Percentiles rank a stretch among this genome's conserved stretches.
phyloP scores from a whole-genome alignment of 2,113 vertebrate species.

The Panthera uncia region DNA sequence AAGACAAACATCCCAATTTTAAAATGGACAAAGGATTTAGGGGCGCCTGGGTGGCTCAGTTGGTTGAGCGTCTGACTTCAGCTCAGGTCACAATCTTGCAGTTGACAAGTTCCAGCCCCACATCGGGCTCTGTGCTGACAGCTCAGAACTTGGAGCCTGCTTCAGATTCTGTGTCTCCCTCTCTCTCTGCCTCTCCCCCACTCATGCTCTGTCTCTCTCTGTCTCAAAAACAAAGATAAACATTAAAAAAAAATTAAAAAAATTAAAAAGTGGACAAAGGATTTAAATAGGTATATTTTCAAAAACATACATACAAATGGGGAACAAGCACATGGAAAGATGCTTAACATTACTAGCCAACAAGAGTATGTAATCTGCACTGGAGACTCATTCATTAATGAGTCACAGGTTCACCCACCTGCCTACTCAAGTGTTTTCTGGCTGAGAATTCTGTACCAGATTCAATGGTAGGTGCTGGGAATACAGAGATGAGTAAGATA shows the following conservation, averaged over 20 bases:
- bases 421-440: background rate
- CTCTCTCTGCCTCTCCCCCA: background rate
- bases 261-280: background rate
- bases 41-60: background rate
- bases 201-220: background rate
- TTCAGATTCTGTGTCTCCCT: background rate
- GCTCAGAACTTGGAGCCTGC: background rate
- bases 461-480: background rate
- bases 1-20: background rate
- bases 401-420: background rate
- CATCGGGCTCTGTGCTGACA: background rate
- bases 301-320: background rate
- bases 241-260: no score
- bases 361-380: background rate
- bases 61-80: background rate
- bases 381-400: constrained; percentile 17
- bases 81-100: background rate
- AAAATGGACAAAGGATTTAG: background rate
- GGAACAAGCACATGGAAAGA: background rate
- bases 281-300: background rate
- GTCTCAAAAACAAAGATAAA: no score
- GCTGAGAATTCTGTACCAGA: background rate
- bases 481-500: background rate
- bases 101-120: background rate
- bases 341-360: background rate